Percentiles rank a stretch among this genome's conserved stretches.
Conservation (phyloP, 2,113 vertebrate species). For the Neotoma lepida region DNA sequence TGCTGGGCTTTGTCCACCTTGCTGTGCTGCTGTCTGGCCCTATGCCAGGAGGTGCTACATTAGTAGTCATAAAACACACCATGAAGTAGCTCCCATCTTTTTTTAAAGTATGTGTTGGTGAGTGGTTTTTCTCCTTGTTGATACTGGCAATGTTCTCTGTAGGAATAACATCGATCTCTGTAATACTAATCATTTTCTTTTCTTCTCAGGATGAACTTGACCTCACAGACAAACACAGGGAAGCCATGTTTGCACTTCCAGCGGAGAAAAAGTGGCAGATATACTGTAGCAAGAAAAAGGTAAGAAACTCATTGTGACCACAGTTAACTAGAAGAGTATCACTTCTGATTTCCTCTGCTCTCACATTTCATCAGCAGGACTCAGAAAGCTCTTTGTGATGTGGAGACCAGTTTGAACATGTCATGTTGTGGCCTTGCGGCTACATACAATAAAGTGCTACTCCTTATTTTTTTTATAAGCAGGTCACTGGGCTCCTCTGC, state of each 20-base stretch:
- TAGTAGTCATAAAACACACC: neutral
- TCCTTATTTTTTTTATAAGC: neutral
- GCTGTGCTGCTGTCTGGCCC: neutral
- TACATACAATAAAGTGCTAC: fast-evolving
- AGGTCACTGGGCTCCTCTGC: neutral
- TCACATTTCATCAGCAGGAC: neutral
- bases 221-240: constrained; percentile 97
- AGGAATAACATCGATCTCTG: neutral
- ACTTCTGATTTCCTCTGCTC: neutral
- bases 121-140: neutral
- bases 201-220: constrained; percentile 94
- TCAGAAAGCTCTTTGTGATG: neutral
- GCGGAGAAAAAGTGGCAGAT: constrained; percentile 98
- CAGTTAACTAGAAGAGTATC: neutral
- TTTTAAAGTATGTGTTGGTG: neutral
- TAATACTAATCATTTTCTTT: constrained; percentile 65
- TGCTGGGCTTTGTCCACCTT: neutral
- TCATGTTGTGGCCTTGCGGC: neutral
- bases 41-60: neutral
- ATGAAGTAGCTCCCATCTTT: neutral
- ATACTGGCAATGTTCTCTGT: neutral
- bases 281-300: constrained; percentile 99
- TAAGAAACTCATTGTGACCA: constrained; percentile 73
- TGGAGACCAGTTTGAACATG: neutral
- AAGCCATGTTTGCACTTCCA: constrained; percentile 98